Conservation (phyloP, 2,113 vertebrate genomes). For the Dascyllus trimaculatus region DNA sequence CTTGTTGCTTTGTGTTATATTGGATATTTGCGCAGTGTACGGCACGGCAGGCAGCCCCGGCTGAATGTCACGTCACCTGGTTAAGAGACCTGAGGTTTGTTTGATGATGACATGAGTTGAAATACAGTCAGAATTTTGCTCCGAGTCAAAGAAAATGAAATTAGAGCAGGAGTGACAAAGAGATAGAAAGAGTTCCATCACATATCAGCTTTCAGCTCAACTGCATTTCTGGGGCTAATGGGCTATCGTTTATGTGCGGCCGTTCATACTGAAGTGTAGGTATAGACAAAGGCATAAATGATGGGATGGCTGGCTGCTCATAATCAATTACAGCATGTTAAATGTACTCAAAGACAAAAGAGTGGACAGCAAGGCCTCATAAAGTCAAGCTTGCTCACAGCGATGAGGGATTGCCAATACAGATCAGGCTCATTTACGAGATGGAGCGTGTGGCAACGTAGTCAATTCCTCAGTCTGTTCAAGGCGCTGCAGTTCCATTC, state of each 20-base stretch:
- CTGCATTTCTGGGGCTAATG: background rate
- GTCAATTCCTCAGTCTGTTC: constrained; percentile 40
- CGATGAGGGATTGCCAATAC: constrained; percentile 44
- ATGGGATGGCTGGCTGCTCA: constrained; percentile 6
- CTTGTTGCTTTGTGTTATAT: constrained; percentile 52
- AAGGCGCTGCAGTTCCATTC: constrained; percentile 12
- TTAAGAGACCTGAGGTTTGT: constrained; percentile 22
- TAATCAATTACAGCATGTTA: constrained; percentile 35
- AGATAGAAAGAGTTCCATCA: background rate
- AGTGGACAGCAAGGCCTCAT: constrained; percentile 40
- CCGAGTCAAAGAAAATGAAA: constrained; percentile 21
- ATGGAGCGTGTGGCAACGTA: constrained; percentile 14
- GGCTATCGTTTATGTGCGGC: constrained; percentile 18
- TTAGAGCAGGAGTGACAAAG: background rate
- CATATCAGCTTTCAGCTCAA: background rate
- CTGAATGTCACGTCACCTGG: constrained; percentile 21
- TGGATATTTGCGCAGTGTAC: constrained; percentile 4
- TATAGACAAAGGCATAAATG: constrained; percentile 29
- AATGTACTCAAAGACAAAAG: constrained; percentile 36
- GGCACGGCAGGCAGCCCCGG: constrained; percentile 12
- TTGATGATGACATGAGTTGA: constrained; percentile 51
- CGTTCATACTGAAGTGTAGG: constrained; percentile 2
- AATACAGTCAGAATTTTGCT: constrained; percentile 27
- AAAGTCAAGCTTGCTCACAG: constrained; percentile 31
- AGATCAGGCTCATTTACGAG: constrained; percentile 29